Percentiles rank a stretch among this genome's conserved stretches.
phyloP scores from a whole-genome alignment of 2,797 vertebrate species.

The Acipenser transmontanus region DNA sequence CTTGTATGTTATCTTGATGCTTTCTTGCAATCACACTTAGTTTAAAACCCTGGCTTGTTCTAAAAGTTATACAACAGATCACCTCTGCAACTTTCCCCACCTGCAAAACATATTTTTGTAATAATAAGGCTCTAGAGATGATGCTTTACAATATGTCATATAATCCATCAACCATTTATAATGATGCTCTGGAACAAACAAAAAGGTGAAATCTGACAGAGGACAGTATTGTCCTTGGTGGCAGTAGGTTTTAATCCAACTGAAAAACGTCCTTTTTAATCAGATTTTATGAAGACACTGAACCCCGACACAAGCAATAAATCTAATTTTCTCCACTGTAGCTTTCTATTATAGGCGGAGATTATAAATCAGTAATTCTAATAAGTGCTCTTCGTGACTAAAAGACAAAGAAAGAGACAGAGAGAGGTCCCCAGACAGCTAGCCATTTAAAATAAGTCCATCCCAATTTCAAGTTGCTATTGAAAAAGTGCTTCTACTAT shows the following conservation, averaged over 20 bases:
- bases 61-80: too few species aligned
- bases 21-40: too few species aligned
- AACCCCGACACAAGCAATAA: constrained; percentile 12
- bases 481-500: too few species aligned
- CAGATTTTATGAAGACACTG: constrained; percentile 20
- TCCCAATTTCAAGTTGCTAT: background rate
- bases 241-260: constrained; percentile 16
- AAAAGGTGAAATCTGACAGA: background rate
- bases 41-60: too few species aligned
- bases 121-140: too few species aligned
- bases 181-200: background rate
- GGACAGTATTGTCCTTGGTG: background rate
- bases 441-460: background rate
- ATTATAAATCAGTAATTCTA: constrained; percentile 26
- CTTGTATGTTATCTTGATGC: too few species aligned
- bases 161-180: too few species aligned
- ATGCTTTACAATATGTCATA: too few species aligned
- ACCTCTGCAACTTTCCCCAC: too few species aligned
- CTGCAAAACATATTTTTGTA: too few species aligned
- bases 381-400: background rate
- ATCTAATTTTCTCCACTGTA: constrained; percentile 14
- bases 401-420: background rate
- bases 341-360: constrained; percentile 15
- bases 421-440: background rate
- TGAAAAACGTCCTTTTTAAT: constrained; percentile 8